Evolutionary conservation across 2,888 invertebrate genomes (phyloP).

Genomic region (Dione juno): DNA sequence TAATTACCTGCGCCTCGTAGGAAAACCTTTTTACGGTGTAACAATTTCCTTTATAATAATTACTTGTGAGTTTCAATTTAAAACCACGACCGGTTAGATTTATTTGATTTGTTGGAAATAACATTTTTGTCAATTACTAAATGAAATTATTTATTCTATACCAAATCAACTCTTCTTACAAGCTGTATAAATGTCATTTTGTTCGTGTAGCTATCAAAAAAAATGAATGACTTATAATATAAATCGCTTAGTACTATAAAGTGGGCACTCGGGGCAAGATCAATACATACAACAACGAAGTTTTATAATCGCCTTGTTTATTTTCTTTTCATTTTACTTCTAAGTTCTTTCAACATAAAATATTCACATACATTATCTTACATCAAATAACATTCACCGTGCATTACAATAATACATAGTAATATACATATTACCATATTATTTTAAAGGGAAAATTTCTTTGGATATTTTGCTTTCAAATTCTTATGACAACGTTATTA

Average conservation of each 20-base stretch:
- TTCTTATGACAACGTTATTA: slow-evolving; percentile 53
- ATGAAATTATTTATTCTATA: background rate
- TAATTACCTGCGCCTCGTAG: slow-evolving; percentile 25
- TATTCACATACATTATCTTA: slow-evolving; percentile 76
- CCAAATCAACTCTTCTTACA: too few relatives aligned
- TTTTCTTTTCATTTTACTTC: slow-evolving; percentile 70
- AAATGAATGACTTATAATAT: background rate
- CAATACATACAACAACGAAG: slow-evolving; percentile 61
- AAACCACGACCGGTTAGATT: background rate
- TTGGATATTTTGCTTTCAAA: slow-evolving; percentile 53
- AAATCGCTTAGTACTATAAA: slow-evolving; percentile 4
- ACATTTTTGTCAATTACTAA: background rate
- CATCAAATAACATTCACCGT: slow-evolving; percentile 74
- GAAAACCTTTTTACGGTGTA: slow-evolving; percentile 35
- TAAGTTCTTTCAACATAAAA: slow-evolving; percentile 73
- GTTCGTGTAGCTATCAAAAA: background rate
- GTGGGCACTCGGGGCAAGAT: slow-evolving; percentile 31
- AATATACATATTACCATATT: slow-evolving; percentile 49
- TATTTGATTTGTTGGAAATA: background rate
- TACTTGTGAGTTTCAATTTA: slow-evolving; percentile 24
- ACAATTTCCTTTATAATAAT: slow-evolving; percentile 40
- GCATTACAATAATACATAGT: slow-evolving; percentile 57
- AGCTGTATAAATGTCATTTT: too few relatives aligned
- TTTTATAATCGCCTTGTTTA: slow-evolving; percentile 78
- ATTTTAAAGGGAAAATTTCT: slow-evolving; percentile 50